phyloP scores from a whole-genome alignment of 1,140 invertebrate species.

The Caenorhabditis elegans region DNA sequence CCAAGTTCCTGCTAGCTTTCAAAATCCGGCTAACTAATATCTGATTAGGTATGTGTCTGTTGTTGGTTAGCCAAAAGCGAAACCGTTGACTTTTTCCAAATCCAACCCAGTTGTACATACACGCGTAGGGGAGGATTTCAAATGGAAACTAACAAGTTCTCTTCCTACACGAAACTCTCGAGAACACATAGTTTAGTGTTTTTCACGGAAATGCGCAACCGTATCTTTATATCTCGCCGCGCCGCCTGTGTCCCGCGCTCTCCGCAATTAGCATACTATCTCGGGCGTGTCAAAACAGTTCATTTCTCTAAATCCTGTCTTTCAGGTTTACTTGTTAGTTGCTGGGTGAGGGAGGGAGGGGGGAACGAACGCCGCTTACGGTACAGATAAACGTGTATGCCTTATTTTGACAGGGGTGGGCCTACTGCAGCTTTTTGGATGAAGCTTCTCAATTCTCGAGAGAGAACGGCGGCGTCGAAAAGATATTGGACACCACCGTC shows the following conservation, averaged over 20 bases:
- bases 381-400: slow-evolving; percentile 14
- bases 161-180: background rate
- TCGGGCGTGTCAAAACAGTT: background rate
- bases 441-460: no score
- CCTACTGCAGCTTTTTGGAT: no score
- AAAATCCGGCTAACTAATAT: background rate
- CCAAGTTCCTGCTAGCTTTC: no score
- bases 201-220: slow-evolving; percentile 32
- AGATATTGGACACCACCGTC: no score
- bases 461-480: no score
- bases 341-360: no score
- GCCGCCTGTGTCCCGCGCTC: background rate
- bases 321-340: background rate
- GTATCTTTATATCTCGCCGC: slow-evolving; percentile 28
- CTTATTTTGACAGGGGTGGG: background rate
- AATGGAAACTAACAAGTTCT: slow-evolving; percentile 18
- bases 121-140: no score
- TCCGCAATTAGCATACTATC: background rate
- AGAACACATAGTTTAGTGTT: background rate
- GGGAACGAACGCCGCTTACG: no score
- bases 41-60: background rate
- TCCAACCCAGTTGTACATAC: background rate
- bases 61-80: slow-evolving; percentile 23
- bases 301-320: slow-evolving; percentile 31
- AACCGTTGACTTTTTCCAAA: slow-evolving; percentile 8